These are phyloP conservation scores for Pseudoatta argentina DNA, from an alignment of 1,140 invertebrate species.

Conservation along the genomic window DNA sequence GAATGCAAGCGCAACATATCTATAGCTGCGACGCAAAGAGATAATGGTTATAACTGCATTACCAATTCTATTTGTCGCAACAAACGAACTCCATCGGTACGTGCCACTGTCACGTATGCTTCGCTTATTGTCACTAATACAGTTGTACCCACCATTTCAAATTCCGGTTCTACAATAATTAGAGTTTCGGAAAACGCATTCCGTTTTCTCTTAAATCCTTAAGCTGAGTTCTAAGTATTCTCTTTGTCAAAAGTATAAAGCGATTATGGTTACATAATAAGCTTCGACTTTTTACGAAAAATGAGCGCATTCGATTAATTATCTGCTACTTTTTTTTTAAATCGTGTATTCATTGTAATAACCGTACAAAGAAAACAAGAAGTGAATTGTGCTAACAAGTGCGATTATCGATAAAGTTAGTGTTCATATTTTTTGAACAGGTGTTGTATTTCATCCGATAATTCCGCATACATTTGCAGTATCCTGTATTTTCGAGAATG, in stretches of 20 bases:
- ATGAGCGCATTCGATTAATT: background rate
- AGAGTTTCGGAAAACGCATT: constrained; percentile 1
- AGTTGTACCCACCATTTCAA: constrained; percentile 57
- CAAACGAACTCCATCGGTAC: constrained; percentile 75
- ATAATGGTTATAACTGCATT: constrained; percentile 78
- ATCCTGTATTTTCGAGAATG: constrained; percentile 2
- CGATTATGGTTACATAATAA: background rate
- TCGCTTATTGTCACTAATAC: constrained; percentile 73
- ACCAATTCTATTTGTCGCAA: constrained; percentile 77
- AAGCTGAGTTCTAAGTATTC: background rate
- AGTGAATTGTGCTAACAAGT: background rate
- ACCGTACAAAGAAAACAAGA: background rate
- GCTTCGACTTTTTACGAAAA: background rate
- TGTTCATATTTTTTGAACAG: background rate
- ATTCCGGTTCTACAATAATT: constrained; percentile 61
- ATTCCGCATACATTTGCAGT: background rate
- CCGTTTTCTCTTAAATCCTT: constrained; percentile 10
- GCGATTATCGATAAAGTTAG: background rate
- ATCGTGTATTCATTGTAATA: background rate
- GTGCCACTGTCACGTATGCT: constrained; percentile 63
- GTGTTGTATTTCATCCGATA: background rate
- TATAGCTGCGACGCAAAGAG: constrained; percentile 70
- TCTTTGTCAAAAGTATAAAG: constrained; percentile 10
- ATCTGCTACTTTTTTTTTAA: background rate
- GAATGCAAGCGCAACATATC: constrained; percentile 34